Evolutionary conservation across 2,797 vertebrate species (phyloP).

Genomic region (Phrynocephalus guinanensis): DNA sequence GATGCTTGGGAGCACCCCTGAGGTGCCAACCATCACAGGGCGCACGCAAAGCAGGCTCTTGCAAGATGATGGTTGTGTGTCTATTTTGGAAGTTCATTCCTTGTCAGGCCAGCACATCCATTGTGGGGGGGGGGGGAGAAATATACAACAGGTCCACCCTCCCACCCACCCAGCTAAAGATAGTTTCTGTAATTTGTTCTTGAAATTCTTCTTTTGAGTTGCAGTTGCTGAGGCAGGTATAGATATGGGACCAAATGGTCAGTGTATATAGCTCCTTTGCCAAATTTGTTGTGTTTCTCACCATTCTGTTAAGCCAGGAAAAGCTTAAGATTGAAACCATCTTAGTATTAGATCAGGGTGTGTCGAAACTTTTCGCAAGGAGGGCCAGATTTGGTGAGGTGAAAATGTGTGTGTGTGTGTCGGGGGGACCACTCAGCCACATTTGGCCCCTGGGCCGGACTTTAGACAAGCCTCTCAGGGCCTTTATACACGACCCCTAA

Average conservation of each 20-base stretch:
- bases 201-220: background rate
- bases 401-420: no score
- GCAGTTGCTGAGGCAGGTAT: background rate
- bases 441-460: no score
- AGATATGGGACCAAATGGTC: background rate
- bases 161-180: background rate
- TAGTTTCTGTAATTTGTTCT: background rate
- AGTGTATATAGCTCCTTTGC: background rate
- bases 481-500: no score
- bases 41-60: background rate
- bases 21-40: background rate
- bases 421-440: no score
- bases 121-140: background rate
- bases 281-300: background rate
- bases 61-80: background rate
- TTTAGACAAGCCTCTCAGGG: no score
- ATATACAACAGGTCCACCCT: background rate
- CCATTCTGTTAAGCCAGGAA: background rate
- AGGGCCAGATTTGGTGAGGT: no score
- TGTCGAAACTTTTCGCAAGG: no score
- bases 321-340: background rate
- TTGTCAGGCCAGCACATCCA: background rate
- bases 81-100: background rate
- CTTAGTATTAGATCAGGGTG: background rate
- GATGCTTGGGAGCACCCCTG: background rate